These are phyloP conservation scores for Ardeotis arabs DNA, from an alignment of 2,113 vertebrate species.

Conservation along the genomic window DNA sequence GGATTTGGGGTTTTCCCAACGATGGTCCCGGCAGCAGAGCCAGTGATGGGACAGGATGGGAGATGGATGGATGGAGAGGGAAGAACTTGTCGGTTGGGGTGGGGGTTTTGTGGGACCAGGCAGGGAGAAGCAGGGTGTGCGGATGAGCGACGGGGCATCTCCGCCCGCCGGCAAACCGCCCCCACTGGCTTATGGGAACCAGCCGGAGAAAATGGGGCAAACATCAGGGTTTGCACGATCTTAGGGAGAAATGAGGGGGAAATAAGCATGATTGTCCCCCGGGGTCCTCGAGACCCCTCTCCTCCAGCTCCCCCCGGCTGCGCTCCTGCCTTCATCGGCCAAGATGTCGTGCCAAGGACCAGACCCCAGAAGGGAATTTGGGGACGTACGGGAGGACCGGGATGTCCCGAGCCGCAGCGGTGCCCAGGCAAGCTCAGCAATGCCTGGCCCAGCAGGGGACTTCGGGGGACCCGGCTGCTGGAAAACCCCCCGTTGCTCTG, in stretches of 20 bases:
- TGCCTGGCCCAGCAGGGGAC: background rate
- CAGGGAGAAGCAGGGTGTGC: background rate
- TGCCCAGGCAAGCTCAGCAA: background rate
- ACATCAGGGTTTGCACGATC: no score
- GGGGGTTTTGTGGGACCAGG: no score
- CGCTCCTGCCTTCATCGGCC: background rate
- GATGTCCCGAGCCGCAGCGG: background rate
- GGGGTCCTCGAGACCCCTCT: background rate
- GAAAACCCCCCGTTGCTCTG: background rate
- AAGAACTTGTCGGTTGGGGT: rapidly evolving
- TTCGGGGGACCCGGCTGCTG: background rate
- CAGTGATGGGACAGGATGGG: rapidly evolving
- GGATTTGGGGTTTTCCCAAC: background rate
- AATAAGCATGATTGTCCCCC: no score
- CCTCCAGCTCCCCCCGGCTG: background rate
- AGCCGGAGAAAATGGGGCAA: background rate
- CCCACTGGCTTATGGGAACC: rapidly evolving
- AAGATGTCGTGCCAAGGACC: rapidly evolving
- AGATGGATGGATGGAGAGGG: background rate
- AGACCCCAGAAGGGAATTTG: background rate
- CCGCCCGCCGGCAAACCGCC: background rate
- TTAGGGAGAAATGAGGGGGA: no score
- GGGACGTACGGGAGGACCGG: rapidly evolving
- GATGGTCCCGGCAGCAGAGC: background rate
- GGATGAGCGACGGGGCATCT: rapidly evolving